Evolutionary conservation across 2,797 vertebrate species (phyloP).

Genomic region (Dipus sagitta): DNA sequence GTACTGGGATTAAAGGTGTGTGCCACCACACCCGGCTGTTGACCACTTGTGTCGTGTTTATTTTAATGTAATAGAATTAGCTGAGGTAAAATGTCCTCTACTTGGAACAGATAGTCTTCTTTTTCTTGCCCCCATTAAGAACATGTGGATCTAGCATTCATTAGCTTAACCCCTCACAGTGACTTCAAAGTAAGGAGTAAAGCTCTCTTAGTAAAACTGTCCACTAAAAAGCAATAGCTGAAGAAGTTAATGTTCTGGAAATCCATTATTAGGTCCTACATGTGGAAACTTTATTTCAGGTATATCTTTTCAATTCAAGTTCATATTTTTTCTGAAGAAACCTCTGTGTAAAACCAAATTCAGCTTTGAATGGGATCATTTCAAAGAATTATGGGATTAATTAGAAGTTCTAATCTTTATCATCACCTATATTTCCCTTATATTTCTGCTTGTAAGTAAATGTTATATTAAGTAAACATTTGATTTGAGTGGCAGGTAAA

Average conservation of each 20-base stretch:
- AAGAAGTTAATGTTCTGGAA: slow-evolving; percentile 17
- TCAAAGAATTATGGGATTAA: slow-evolving; percentile 41
- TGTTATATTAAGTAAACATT: slow-evolving; percentile 50
- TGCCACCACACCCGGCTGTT: too few species aligned
- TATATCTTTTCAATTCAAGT: slow-evolving; percentile 48
- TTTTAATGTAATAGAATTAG: not conserved
- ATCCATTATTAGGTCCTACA: not conserved
- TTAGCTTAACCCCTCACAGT: slow-evolving; percentile 27
- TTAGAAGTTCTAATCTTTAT: slow-evolving; percentile 48
- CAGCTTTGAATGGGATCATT: slow-evolving; percentile 38
- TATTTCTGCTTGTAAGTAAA: slow-evolving; percentile 38
- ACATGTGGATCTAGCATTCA: not conserved
- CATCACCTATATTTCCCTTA: slow-evolving; percentile 15
- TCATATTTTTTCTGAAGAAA: slow-evolving; percentile 53
- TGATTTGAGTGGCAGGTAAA: slow-evolving; percentile 54
- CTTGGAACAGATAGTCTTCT: not conserved
- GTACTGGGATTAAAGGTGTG: too few species aligned
- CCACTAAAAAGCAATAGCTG: not conserved
- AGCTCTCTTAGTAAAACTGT: not conserved
- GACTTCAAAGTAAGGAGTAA: slow-evolving; percentile 11
- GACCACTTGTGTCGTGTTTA: not conserved
- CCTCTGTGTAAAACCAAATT: slow-evolving; percentile 49
- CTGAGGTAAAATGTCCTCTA: slow-evolving; percentile 36
- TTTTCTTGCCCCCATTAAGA: not conserved
- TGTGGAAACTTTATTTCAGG: slow-evolving; percentile 1